phyloP scores from a whole-genome alignment of 2,113 vertebrate species.

The Microcebus griseorufus region DNA sequence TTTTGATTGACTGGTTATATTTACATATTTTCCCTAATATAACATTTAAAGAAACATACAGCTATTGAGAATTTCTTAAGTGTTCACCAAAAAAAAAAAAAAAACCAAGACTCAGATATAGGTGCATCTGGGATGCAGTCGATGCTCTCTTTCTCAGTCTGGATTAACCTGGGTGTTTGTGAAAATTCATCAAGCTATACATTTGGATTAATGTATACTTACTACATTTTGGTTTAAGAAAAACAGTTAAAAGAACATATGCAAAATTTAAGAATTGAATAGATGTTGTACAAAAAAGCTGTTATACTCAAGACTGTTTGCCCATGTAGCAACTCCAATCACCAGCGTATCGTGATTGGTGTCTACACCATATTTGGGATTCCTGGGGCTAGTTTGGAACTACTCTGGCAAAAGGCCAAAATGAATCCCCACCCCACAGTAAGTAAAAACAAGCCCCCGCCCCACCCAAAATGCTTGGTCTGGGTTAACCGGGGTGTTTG shows the following conservation, averaged over 20 bases:
- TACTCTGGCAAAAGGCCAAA: neutral
- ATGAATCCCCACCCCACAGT: neutral
- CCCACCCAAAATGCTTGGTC: neutral
- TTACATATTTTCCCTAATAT: neutral
- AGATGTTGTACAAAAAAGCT: neutral
- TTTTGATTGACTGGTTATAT: neutral
- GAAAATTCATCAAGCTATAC: neutral
- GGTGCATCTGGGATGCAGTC: rapidly evolving
- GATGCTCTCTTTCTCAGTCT: neutral
- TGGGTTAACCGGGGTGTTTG: neutral
- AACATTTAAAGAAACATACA: neutral
- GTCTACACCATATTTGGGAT: rapidly evolving
- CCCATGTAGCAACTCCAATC: neutral
- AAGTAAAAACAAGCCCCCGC: neutral
- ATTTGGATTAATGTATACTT: neutral
- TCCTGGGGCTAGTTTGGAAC: neutral
- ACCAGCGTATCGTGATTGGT: rapidly evolving
- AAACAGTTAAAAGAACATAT: neutral
- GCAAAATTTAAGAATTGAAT: neutral
- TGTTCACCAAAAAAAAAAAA: neutral
- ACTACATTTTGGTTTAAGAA: neutral
- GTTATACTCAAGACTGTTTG: rapidly evolving
- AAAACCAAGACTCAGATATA: too few species aligned
- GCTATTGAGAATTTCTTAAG: neutral
- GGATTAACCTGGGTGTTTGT: neutral